These are phyloP conservation scores for Allobates femoralis DNA, from an alignment of 2,797 vertebrate genomes.

Conservation along the genomic window DNA sequence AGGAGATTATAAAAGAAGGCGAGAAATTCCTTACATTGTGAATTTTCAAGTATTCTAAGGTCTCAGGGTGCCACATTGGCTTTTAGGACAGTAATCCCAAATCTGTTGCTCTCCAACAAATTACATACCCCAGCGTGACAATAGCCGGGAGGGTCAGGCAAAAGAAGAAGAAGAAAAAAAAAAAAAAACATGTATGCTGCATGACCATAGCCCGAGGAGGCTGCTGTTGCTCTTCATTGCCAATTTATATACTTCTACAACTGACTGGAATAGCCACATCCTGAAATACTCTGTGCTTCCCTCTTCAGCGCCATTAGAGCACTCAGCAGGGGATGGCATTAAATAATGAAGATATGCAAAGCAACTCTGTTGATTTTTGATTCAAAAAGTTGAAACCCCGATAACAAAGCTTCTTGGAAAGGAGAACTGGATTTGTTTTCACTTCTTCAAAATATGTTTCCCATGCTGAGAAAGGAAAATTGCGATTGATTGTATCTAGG, in stretches of 20 bases:
- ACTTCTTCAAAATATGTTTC: background rate
- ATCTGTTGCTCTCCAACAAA: background rate
- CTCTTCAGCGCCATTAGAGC: background rate
- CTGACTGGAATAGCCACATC: background rate
- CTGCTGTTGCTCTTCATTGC: background rate
- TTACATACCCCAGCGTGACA: background rate
- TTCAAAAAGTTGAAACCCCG: background rate
- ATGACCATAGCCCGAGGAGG: background rate
- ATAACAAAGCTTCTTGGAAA: background rate
- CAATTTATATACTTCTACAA: background rate
- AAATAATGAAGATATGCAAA: background rate
- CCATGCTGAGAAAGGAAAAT: slow-evolving; percentile 20
- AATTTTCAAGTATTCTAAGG: no score
- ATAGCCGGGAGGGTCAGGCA: background rate
- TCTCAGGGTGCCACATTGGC: no score
- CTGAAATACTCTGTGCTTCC: background rate
- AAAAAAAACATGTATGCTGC: background rate
- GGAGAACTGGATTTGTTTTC: background rate
- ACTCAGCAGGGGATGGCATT: background rate
- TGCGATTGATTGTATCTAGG: background rate
- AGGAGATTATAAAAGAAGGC: no score
- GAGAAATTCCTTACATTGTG: no score
- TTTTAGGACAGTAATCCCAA: no score
- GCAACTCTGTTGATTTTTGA: background rate
- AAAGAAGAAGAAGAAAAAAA: background rate